Base-by-base conservation (phyloP, 2,113 vertebrate species). In the Leptobrachium leishanense region DNA sequence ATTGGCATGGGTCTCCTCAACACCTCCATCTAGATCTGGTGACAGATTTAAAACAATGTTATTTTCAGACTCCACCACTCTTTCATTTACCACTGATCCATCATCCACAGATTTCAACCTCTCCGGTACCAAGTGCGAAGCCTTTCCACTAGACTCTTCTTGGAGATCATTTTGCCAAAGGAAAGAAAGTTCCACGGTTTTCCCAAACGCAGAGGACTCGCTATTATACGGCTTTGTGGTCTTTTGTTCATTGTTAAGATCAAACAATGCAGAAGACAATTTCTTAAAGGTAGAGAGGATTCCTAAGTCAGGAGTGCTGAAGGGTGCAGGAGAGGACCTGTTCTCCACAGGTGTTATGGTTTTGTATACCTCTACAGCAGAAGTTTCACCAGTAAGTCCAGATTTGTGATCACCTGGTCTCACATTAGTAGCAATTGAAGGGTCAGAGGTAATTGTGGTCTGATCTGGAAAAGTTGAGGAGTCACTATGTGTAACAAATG, bases 241-340 rank as follows among this genome's bases (percentile, higher is more conserved):
- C 85, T 94, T 89, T 69, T 92, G 91, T n/a, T 96, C 87, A 75
- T 68, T 75, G 55, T 80, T 78, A 77, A 86, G 93, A 76, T 97
- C 94, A 92, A 97, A 97, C 0, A 98, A 82, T 59, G 88, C 82
- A 0, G 89, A 88, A 82, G 96, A 98, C 46, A 99, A 84, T 11
- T 91, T 94, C 88, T 95, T 97, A 71, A 97, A 92, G 81, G 94
- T 91, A 57, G 93, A 94, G 71, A 95, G 88, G 0, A 98, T 87
- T 39, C 93, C 90, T 82, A 89, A 84, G 62, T 92, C 89, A 79
- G 83, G 67, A 7, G 91, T 81, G 84, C 77, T 11, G 85, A 77
- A 87, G 81, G 75, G 79, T 83, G 84, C 73, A 2, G 55, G 55
- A 11, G 55, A 15, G 1, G 55, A 12, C 55, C 8, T 50, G 46